phyloP scores from a whole-genome alignment of 2,888 invertebrate species.

The Microctonus aethiopoides region DNA sequence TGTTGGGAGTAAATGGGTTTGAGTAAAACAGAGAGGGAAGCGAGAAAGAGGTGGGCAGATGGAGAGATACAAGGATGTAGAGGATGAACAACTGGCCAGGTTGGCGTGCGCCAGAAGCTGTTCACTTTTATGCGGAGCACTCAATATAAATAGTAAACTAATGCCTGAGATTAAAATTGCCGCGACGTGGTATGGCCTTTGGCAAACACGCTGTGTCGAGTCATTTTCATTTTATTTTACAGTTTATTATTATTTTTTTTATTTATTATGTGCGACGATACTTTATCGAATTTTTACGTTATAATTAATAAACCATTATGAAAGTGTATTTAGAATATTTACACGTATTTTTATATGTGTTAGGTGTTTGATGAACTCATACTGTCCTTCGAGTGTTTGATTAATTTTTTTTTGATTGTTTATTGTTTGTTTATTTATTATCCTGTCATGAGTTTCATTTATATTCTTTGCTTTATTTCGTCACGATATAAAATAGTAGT shows the following conservation, averaged over 20 bases:
- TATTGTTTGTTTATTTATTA: neutral
- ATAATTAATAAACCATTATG: neutral
- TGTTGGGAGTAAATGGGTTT: neutral
- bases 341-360: too few relatives aligned
- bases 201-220: conserved; percentile 34
- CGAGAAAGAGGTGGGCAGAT: neutral
- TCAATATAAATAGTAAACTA: conserved; percentile 48
- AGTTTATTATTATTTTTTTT: neutral
- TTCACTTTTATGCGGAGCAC: conserved; percentile 35
- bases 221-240: neutral
- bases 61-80: neutral
- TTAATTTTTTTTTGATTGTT: neutral
- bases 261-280: neutral
- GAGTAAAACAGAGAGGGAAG: neutral
- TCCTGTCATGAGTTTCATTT: neutral
- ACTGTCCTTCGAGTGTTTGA: neutral
- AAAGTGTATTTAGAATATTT: too few relatives aligned
- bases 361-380: neutral
- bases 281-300: neutral
- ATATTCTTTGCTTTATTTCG: neutral
- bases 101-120: conserved; percentile 3
- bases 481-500: neutral
- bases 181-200: conserved; percentile 20
- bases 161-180: conserved; percentile 43
- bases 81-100: neutral